These are phyloP conservation scores for Ceratoteleas bidentatus DNA, from an alignment of 1,140 invertebrate genomes.

Conservation along the genomic window DNA sequence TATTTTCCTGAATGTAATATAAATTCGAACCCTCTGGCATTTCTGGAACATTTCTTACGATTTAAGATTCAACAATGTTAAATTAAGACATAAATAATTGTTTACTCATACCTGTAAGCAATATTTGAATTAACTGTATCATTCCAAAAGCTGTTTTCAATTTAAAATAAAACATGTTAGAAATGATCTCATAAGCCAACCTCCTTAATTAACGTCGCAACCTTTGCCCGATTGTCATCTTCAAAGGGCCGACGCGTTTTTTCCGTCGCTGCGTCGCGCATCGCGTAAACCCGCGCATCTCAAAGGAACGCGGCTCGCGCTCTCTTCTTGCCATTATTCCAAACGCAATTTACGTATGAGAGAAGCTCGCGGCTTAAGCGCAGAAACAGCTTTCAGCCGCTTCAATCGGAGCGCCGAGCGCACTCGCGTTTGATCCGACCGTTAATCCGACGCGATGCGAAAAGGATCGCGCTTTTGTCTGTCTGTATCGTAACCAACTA, in stretches of 20 bases:
- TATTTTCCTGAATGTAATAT: too few relatives aligned
- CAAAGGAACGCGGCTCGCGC: slow-evolving; percentile 38
- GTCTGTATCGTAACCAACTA: slow-evolving; percentile 51
- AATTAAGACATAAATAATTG: too few relatives aligned
- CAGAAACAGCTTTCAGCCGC: slow-evolving; percentile 26
- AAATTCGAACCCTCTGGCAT: too few relatives aligned
- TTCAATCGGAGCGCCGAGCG: slow-evolving; percentile 20
- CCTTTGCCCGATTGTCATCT: slow-evolving; percentile 41
- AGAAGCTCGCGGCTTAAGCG: slow-evolving; percentile 32
- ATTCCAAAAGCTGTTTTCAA: too few relatives aligned
- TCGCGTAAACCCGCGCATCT: slow-evolving; percentile 39
- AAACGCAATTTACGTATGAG: slow-evolving; percentile 51
- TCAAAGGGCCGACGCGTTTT: slow-evolving; percentile 46
- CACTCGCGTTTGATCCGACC: slow-evolving; percentile 69
- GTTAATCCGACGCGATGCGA: slow-evolving; percentile 49
- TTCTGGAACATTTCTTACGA: too few relatives aligned
- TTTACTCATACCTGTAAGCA: too few relatives aligned
- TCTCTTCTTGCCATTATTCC: slow-evolving; percentile 61
- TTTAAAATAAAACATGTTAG: too few relatives aligned
- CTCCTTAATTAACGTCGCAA: slow-evolving; percentile 45
- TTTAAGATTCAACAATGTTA: too few relatives aligned
- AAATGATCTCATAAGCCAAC: too few relatives aligned
- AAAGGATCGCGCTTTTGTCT: slow-evolving; percentile 59
- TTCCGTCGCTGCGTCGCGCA: slow-evolving; percentile 27
- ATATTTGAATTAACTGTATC: too few relatives aligned